These are phyloP conservation scores for Aurelia coerulea DNA, from an alignment of 30 jellyfish, hydroid and myxozoan species.

Conservation along the genomic window DNA sequence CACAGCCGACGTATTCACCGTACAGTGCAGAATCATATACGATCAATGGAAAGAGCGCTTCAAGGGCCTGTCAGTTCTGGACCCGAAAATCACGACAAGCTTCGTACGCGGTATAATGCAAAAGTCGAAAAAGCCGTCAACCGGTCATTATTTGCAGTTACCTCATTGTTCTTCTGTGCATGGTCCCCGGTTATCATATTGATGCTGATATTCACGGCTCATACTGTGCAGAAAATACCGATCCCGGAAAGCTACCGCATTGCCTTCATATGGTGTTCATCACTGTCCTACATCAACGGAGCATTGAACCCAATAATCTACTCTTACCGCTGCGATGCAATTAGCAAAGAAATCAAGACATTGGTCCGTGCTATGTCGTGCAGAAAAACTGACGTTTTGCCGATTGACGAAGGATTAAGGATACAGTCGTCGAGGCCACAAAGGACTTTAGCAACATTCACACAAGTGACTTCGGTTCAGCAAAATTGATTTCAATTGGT, in stretches of 20 bases:
- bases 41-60: neutral
- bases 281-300: constrained; percentile 48
- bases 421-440: neutral
- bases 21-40: constrained; percentile 27
- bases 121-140: constrained; percentile 24
- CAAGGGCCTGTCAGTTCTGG: neutral
- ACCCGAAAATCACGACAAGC: too few species aligned
- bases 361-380: neutral
- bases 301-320: constrained; percentile 68
- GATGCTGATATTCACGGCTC: constrained; percentile 29
- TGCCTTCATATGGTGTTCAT: constrained; percentile 51
- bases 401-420: neutral
- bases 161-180: constrained; percentile 18
- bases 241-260: constrained; percentile 18
- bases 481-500: too few species aligned
- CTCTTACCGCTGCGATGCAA: constrained; percentile 56
- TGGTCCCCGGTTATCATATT: constrained; percentile 70
- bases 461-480: too few species aligned
- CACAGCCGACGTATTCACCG: constrained; percentile 14
- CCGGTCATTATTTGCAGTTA: constrained; percentile 50
- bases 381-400: neutral
- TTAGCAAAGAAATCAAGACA: constrained; percentile 44
- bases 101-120: too few species aligned
- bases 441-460: neutral
- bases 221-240: neutral